phyloP scores from a whole-genome alignment of 2,888 invertebrate species.

The Theretra japonica region DNA sequence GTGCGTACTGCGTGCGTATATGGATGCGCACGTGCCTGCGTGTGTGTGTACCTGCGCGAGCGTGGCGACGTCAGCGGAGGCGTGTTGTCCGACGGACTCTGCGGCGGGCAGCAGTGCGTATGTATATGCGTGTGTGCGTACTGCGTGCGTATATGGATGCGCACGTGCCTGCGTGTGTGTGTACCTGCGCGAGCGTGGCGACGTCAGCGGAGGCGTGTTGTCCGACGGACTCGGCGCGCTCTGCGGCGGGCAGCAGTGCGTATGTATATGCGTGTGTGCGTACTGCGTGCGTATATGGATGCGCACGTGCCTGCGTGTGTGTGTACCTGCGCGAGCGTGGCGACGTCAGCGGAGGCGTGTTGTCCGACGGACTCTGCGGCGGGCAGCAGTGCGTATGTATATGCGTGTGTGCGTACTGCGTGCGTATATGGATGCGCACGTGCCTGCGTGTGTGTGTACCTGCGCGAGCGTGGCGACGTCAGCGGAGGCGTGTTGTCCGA shows the following conservation, averaged over 20 bases:
- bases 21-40: no score
- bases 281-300: background rate
- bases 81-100: background rate
- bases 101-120: no score
- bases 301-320: background rate
- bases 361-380: no score
- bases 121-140: background rate
- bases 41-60: background rate
- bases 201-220: conserved; percentile 97
- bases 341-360: background rate
- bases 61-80: background rate
- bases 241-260: conserved; percentile 89
- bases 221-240: conserved; percentile 94
- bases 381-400: no score
- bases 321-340: background rate
- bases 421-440: background rate
- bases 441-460: conserved; percentile 70
- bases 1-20: background rate
- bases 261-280: background rate
- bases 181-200: conserved; percentile 92
- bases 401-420: background rate
- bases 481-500: conserved; percentile 95
- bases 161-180: background rate
- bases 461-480: conserved; percentile 94
- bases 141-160: background rate